Evolutionary conservation across 2,888 invertebrate genomes (phyloP), one percentile per base, ranked within the genome.

Genomic region (Xanthostigma xanthostigma): DNA sequence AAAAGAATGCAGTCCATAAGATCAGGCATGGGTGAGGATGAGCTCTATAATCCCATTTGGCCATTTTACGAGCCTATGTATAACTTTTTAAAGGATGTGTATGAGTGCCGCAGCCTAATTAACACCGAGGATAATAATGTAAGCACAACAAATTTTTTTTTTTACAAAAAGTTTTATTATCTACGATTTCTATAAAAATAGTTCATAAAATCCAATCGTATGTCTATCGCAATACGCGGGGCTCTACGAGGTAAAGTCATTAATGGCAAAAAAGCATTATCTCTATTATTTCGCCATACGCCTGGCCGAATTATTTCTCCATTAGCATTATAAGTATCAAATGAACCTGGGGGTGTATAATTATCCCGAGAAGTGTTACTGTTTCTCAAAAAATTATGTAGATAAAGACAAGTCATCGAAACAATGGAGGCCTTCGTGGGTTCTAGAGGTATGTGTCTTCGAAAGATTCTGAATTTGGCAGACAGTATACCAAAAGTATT

Each of bases 41-140:
- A 53, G 12, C 42, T 54, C 14, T 53, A 51, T 44, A 50, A 51
- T 13, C 56, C 56, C 9, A 44, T 50, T 38, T 54, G 56, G 55
- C 53, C 53, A 44, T 51, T 51, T 8, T 56, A 48, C 40, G 51
- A 53, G 3, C 17, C 27, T 9, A 53, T 56, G 55, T 51, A 53
- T 33, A 37, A 17, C 36, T 54, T 55, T 46, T 50, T 54, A 36
- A 45, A 37, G 17, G 37, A 10, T 33, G 8, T 51, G 11, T 46
- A 46, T 39, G 43, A 51, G 44, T 44, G 40, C 11, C 12, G 13
- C 8, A 2, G 17, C 33, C 48, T 35, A 11, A 27, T 50, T 17
- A 49, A 48, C 38, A 50, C 50, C 13, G 34, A 44, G 35, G 34
- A 44, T 46, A 48, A n/a, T n/a, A n/a, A n/a, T n/a, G n/a, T n/a